Evolutionary conservation across 2,797 vertebrate species (phyloP).

Genomic region (Spinus olivaceus): DNA sequence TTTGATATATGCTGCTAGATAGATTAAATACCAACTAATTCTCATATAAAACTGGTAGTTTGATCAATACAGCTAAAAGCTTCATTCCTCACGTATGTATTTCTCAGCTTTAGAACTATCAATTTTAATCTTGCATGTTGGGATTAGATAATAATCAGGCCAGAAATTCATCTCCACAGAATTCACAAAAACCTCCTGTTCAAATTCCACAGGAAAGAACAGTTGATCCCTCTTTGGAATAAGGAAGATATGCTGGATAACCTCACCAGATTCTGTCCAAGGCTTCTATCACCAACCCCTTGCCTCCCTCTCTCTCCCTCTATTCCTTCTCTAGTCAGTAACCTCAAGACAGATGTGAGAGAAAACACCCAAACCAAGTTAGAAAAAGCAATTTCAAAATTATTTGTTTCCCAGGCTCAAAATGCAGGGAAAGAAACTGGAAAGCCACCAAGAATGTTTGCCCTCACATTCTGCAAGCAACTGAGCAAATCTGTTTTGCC

Average conservation of each 20-base stretch:
- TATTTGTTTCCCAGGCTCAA: neutral
- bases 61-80: constrained; percentile 49
- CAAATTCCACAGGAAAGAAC: neutral
- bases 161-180: neutral
- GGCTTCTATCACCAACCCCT: neutral
- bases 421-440: neutral
- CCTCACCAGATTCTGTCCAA: neutral
- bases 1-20: constrained; percentile 32
- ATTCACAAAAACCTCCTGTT: neutral
- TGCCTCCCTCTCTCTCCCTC: neutral
- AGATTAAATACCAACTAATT: constrained; percentile 51
- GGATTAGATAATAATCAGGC: constrained; percentile 2
- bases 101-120: constrained; percentile 9
- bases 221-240: neutral
- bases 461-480: neutral
- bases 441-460: neutral
- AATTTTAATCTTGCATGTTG: neutral
- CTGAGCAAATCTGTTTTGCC: neutral
- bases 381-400: neutral
- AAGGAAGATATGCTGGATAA: neutral
- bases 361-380: neutral
- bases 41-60: constrained; percentile 25
- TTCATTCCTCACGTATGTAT: neutral
- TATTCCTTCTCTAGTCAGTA: neutral
- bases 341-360: neutral